A percentile compares a stretch with the other conserved stretches of the same genome.
Evolutionary conservation across 2,888 invertebrate species (phyloP).

Genomic region (Calliopum simillimum): DNA sequence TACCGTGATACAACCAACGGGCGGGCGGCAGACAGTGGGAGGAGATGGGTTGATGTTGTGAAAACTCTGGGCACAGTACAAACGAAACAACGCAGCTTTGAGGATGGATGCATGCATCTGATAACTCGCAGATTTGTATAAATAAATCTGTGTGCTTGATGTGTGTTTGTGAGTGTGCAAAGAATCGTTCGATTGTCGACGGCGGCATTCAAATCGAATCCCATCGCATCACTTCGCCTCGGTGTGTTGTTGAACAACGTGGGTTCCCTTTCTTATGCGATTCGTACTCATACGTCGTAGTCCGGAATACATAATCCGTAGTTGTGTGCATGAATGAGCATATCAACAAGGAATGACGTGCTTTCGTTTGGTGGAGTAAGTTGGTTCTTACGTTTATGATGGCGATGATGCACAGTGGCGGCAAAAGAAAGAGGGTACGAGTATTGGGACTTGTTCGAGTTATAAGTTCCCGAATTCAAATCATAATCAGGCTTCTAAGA

Average conservation of each 20-base stretch:
- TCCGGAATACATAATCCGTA: not conserved
- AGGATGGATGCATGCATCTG: constrained; percentile 19
- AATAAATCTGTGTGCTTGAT: constrained; percentile 12
- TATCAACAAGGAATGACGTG: constrained; percentile 11
- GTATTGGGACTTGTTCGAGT: not conserved
- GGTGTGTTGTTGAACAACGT: not conserved
- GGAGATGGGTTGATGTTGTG: not conserved
- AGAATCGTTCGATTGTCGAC: too few relatives aligned
- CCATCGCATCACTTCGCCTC: not conserved
- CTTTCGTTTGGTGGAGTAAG: not conserved
- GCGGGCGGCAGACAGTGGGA: not conserved
- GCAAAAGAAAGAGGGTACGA: not conserved
- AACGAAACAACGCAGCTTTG: not conserved
- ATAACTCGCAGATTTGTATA: constrained; percentile 5
- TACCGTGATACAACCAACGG: not conserved
- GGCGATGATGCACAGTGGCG: not conserved
- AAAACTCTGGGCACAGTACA: not conserved
- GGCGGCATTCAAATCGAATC: not conserved
- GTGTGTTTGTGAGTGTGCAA: not conserved
- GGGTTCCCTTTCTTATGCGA: not conserved
- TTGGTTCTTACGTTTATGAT: not conserved
- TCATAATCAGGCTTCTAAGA: too few relatives aligned
- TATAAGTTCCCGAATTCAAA: too few relatives aligned
- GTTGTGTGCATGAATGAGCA: constrained; percentile 16
- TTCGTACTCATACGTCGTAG: not conserved